phyloP scores from a whole-genome alignment of 2,888 invertebrate species.

The Tipula lateralis region DNA sequence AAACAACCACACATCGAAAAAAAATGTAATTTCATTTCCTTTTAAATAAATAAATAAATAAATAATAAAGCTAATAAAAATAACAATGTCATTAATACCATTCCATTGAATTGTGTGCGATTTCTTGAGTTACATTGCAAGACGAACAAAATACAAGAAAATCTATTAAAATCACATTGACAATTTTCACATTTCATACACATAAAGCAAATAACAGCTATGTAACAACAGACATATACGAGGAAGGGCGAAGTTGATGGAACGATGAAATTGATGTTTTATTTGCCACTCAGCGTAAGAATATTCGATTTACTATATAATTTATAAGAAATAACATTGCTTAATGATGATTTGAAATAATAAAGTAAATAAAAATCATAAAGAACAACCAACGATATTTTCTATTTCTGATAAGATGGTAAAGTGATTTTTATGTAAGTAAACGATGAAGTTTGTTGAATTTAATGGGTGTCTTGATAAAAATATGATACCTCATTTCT shows the following conservation, averaged over 20 bases:
- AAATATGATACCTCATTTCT: too few relatives aligned
- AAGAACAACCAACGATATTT: neutral
- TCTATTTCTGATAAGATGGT: neutral
- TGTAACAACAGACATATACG: neutral
- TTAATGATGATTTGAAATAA: neutral
- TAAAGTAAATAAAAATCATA: neutral
- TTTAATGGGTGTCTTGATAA: too few relatives aligned
- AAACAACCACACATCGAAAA: neutral
- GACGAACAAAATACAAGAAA: neutral
- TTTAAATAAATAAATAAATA: neutral
- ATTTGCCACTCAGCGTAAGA: neutral
- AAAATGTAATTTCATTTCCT: neutral
- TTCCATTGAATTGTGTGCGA: neutral
- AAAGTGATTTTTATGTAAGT: too few relatives aligned
- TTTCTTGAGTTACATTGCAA: neutral
- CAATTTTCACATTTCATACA: neutral
- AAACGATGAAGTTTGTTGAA: too few relatives aligned
- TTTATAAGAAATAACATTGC: neutral
- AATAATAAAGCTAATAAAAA: neutral
- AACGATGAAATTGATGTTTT: neutral
- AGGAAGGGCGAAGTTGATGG: neutral
- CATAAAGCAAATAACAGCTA: too few relatives aligned
- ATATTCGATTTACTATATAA: neutral
- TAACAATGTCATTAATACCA: neutral
- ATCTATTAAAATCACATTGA: neutral